Percentiles rank a stretch among this genome's conserved stretches.
Conservation (phyloP, 2,113 vertebrate genomes). For the Thamnophis sirtalis region DNA sequence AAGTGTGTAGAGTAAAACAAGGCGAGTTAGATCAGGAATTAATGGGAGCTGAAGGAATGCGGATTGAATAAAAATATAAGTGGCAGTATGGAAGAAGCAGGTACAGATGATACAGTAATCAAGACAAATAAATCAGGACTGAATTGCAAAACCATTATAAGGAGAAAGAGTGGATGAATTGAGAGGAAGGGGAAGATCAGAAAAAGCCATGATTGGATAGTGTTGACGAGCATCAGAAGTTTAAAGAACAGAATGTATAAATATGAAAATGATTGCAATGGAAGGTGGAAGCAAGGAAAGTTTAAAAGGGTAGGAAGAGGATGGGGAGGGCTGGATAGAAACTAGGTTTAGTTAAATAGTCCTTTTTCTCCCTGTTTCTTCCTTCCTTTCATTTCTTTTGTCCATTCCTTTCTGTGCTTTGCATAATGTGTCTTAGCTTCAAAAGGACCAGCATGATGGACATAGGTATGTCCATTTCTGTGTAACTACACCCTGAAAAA, state of each 20-base stretch:
- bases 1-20: background rate
- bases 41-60: background rate
- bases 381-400: background rate
- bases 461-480: background rate
- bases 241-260: background rate
- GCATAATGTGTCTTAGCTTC: background rate
- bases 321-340: background rate
- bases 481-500: background rate
- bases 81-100: background rate
- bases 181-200: background rate
- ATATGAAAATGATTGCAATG: background rate
- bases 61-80: background rate
- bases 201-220: background rate
- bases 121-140: background rate
- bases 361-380: background rate
- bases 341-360: background rate
- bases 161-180: background rate
- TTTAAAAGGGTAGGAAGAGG: background rate
- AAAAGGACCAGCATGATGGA: background rate
- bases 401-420: background rate
- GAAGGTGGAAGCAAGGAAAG: background rate
- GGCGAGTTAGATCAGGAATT: background rate
- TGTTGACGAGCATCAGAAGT: background rate
- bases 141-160: background rate
- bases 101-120: background rate